These are phyloP conservation scores for Mycteria americana DNA, from an alignment of 2,797 vertebrate genomes.

Conservation along the genomic window DNA sequence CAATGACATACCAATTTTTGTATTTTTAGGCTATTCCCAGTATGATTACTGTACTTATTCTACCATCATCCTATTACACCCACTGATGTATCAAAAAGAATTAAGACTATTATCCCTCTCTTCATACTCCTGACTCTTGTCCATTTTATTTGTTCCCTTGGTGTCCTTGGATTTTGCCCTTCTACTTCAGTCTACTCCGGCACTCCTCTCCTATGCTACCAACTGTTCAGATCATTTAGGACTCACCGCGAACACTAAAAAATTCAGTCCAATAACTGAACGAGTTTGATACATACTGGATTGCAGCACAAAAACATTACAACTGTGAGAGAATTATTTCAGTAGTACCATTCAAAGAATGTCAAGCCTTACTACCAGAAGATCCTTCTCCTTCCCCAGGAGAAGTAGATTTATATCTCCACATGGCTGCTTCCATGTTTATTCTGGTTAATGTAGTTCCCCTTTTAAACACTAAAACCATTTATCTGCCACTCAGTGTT, in stretches of 20 bases:
- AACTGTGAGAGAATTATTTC: background rate
- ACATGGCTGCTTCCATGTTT: background rate
- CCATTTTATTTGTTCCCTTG: background rate
- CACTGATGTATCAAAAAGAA: background rate
- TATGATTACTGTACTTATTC: background rate
- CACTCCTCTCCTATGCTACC: background rate
- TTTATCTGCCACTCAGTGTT: background rate
- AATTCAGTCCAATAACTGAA: background rate
- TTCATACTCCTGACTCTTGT: background rate
- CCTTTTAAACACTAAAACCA: background rate
- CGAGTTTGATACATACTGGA: background rate
- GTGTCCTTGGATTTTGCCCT: background rate
- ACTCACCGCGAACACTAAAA: background rate
- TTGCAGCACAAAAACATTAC: background rate
- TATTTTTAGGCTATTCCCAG: background rate
- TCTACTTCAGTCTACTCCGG: background rate
- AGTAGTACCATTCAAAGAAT: background rate
- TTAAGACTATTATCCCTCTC: background rate
- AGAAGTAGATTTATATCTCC: background rate
- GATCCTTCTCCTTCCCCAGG: background rate
- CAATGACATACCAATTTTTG: background rate
- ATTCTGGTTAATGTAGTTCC: background rate
- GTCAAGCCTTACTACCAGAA: background rate
- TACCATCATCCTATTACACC: background rate
- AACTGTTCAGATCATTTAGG: background rate